A percentile compares a stretch with the other conserved stretches of the same genome.
phyloP scores from a whole-genome alignment of 37 sponge, comb jelly and placozoan genomes.

The Agelas oroides region DNA sequence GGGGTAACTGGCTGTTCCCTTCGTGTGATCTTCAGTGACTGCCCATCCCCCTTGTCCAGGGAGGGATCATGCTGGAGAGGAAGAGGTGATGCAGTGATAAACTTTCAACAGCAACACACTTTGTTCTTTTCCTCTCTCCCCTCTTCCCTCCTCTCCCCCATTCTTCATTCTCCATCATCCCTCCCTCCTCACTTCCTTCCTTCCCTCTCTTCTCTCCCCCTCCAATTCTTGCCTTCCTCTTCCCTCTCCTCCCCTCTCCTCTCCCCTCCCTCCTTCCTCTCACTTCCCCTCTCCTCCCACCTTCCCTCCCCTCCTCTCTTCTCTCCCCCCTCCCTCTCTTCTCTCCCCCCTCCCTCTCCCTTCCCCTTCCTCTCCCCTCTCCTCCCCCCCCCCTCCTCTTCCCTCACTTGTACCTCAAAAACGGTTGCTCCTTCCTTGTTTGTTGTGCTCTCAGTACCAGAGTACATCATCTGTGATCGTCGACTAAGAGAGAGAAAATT shows the following conservation, averaged over 20 bases:
- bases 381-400: too few species aligned
- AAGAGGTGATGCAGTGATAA: too few species aligned
- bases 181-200: not conserved
- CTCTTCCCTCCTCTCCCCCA: not conserved
- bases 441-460: constrained; percentile 25
- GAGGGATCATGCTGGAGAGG: constrained; percentile 18
- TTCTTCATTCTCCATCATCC: constrained; percentile 26
- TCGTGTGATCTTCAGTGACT: constrained; percentile 14
- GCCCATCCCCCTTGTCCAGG: constrained; percentile 5
- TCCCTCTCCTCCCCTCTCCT: not conserved
- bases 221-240: too few species aligned
- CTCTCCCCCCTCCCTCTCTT: not conserved
- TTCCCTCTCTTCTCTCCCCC: not conserved
- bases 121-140: too few species aligned
- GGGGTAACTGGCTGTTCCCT: not conserved
- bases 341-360: too few species aligned
- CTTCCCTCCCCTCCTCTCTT: not conserved
- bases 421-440: constrained; percentile 43
- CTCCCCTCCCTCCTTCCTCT: too few species aligned
- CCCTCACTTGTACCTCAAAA: constrained; percentile 12
- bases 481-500: constrained; percentile 9
- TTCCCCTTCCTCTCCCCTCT: not conserved
- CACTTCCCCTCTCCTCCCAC: too few species aligned
- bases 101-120: too few species aligned
- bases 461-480: constrained; percentile 21